Conservation (phyloP, 2,888 invertebrate species). For the Euproctis similis region DNA sequence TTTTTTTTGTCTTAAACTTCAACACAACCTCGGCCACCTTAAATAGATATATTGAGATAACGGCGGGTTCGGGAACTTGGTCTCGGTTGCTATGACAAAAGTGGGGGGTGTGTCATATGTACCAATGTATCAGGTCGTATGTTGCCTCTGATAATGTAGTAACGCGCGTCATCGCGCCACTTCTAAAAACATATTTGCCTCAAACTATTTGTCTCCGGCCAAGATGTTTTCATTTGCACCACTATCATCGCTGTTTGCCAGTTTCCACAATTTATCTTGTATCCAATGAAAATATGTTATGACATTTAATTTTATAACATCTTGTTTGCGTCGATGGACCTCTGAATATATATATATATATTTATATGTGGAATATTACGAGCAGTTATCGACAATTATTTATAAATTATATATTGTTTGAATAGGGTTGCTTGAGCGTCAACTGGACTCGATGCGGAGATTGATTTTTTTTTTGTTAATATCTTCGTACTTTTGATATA, state of each 20-base stretch:
- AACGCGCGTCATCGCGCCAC: conserved; percentile 45
- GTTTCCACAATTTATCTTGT: conserved; percentile 70
- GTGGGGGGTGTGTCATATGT: conserved; percentile 72
- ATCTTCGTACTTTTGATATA: too few species aligned
- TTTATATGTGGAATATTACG: conserved; percentile 18
- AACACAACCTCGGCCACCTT: not conserved
- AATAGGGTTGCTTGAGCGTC: too few species aligned
- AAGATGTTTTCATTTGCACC: conserved; percentile 59
- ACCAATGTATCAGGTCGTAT: too few species aligned
- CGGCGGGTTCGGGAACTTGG: conserved; percentile 12
- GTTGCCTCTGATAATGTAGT: too few species aligned
- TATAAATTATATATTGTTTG: too few species aligned
- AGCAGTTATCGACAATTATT: not conserved
- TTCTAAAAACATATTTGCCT: conserved; percentile 68
- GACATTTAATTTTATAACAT: conserved; percentile 48
- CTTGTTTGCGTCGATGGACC: conserved; percentile 51
- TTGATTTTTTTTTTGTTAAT: too few species aligned
- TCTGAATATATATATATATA: too few species aligned
- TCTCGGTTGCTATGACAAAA: conserved; percentile 49
- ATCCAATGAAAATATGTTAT: conserved; percentile 66
- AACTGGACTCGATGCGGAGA: too few species aligned
- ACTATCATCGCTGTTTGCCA: conserved; percentile 38
- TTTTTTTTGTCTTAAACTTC: not conserved
- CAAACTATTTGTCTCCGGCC: conserved; percentile 42
- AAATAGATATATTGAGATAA: too few species aligned